Evolutionary conservation across 2,888 invertebrate species (phyloP).

Genomic region (Lampropteryx suffumata): DNA sequence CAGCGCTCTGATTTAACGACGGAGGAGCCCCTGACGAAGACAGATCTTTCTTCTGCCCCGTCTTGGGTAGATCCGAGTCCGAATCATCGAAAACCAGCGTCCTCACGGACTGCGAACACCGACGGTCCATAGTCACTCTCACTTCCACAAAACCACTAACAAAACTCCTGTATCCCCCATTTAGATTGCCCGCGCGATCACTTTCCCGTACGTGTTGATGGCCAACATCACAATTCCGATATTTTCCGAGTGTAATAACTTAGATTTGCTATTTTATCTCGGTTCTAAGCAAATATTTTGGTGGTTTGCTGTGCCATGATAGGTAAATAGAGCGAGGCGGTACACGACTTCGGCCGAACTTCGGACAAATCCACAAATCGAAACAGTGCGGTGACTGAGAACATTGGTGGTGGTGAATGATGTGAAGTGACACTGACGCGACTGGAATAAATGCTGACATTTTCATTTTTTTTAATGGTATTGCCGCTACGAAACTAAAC

Average conservation of each 20-base stretch:
- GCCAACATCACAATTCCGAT: conserved; percentile 45
- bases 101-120: conserved; percentile 88
- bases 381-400: too few species aligned
- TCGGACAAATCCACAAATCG: neutral
- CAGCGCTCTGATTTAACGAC: conserved; percentile 72
- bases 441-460: too few species aligned
- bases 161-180: conserved; percentile 71
- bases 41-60: conserved; percentile 68
- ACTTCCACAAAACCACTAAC: conserved; percentile 68
- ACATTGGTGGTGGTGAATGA: too few species aligned
- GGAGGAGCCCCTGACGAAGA: conserved; percentile 60
- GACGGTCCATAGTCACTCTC: conserved; percentile 79
- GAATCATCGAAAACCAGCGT: conserved; percentile 90
- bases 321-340: conserved; percentile 51
- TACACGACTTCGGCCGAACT: conserved; percentile 54
- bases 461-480: too few species aligned
- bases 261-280: conserved; percentile 20
- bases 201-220: conserved; percentile 36
- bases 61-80: conserved; percentile 80
- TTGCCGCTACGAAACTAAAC: too few species aligned
- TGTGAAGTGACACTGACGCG: too few species aligned
- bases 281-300: conserved; percentile 44
- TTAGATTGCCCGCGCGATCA: conserved; percentile 53
- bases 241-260: conserved; percentile 8
- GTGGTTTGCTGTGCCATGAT: conserved; percentile 55